Conservation (phyloP, 2,888 invertebrate genomes). For the Steromphala cineraria region DNA sequence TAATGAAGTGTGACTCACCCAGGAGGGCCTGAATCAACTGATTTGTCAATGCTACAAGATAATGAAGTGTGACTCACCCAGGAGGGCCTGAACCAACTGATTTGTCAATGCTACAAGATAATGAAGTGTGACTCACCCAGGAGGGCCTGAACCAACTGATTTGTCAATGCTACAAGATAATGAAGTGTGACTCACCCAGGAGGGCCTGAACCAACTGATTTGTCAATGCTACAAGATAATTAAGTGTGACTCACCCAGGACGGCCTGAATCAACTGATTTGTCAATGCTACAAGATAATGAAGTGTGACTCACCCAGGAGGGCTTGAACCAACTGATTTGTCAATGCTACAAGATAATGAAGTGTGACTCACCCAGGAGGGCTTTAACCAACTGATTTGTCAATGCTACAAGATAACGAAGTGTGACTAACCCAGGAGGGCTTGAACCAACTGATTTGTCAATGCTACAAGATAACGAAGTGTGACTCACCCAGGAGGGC, state of each 20-base stretch:
- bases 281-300: no score
- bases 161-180: no score
- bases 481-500: no score
- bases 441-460: no score
- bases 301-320: no score
- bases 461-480: no score
- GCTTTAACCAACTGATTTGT: slow-evolving; percentile 78
- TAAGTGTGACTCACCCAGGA: slow-evolving; percentile 86
- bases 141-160: no score
- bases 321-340: no score
- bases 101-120: no score
- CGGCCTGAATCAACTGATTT: slow-evolving; percentile 89
- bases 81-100: slow-evolving; percentile 90
- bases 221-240: background rate
- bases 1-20: slow-evolving; percentile 81
- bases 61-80: slow-evolving; percentile 82
- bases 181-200: slow-evolving; percentile 84
- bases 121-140: no score
- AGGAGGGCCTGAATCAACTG: slow-evolving; percentile 84
- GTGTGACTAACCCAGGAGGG: slow-evolving; percentile 88
- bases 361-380: slow-evolving; percentile 86
- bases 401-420: background rate
- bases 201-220: slow-evolving; percentile 81
- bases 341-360: background rate
- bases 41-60: background rate